These are phyloP conservation scores for Parnassius apollo DNA, from an alignment of 2,888 invertebrate genomes.

Conservation along the genomic window DNA sequence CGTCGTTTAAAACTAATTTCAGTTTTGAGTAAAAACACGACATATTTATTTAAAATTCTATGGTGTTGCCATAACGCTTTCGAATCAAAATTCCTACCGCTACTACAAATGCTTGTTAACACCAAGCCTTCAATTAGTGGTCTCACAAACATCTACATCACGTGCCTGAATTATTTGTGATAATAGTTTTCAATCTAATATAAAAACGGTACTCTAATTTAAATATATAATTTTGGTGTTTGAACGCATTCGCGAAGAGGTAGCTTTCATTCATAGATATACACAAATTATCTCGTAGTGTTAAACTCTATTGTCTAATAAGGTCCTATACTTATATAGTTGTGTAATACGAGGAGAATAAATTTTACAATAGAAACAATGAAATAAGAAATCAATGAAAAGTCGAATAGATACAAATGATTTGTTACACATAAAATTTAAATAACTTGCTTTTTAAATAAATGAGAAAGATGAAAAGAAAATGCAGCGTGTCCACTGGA, in stretches of 20 bases:
- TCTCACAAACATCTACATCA: background rate
- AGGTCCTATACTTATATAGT: constrained; percentile 8
- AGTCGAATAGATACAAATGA: too few relatives aligned
- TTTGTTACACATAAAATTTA: too few relatives aligned
- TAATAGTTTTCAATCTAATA: constrained; percentile 2
- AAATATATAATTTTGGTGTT: constrained; percentile 44
- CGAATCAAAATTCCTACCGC: background rate
- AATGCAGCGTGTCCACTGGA: too few relatives aligned
- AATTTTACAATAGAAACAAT: too few relatives aligned
- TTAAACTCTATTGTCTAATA: constrained; percentile 18
- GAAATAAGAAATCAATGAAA: too few relatives aligned
- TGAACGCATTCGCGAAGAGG: constrained; percentile 40
- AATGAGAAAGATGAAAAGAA: too few relatives aligned
- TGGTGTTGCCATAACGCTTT: background rate
- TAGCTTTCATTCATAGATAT: constrained; percentile 34
- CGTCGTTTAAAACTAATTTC: too few relatives aligned
- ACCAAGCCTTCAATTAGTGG: background rate
- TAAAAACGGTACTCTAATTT: constrained; percentile 29
- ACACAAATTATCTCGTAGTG: constrained; percentile 3
- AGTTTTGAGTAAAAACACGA: too few relatives aligned
- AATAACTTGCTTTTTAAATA: too few relatives aligned
- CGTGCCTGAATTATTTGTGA: background rate
- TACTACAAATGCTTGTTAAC: background rate
- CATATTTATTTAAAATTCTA: background rate
- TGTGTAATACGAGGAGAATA: background rate